A percentile compares a stretch with the other conserved stretches of the same genome.
phyloP scores from a whole-genome alignment of 1,140 invertebrate genomes.

The Tetragnatha versicolor region DNA sequence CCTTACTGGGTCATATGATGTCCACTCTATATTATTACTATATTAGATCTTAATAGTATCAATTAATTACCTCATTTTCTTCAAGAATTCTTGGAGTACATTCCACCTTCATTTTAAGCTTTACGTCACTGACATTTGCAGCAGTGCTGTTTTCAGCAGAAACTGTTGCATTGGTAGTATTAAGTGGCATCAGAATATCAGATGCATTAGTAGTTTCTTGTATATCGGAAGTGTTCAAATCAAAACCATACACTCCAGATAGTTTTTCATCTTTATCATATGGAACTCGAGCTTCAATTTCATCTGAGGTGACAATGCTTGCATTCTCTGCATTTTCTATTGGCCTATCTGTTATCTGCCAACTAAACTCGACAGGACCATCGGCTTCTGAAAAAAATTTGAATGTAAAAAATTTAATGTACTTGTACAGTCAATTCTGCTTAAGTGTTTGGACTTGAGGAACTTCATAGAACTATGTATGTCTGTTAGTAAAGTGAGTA shows the following conservation, averaged over 20 bases:
- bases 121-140: slow-evolving; percentile 14
- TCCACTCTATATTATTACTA: too few species aligned
- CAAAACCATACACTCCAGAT: neutral
- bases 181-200: neutral
- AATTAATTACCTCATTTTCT: slow-evolving; percentile 39
- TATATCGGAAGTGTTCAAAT: neutral
- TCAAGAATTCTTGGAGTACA: slow-evolving; percentile 34
- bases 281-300: slow-evolving; percentile 19
- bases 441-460: too few species aligned
- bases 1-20: too few species aligned
- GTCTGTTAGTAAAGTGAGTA: too few species aligned
- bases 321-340: slow-evolving; percentile 34
- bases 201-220: neutral
- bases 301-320: slow-evolving; percentile 12
- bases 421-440: too few species aligned
- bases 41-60: too few species aligned
- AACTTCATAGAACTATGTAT: too few species aligned
- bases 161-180: neutral
- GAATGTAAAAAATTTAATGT: neutral
- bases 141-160: neutral
- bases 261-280: slow-evolving; percentile 9
- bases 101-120: slow-evolving; percentile 37
- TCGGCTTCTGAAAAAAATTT: slow-evolving; percentile 1
- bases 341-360: neutral
- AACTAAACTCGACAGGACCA: slow-evolving; percentile 24